Base-by-base conservation (phyloP, 2,113 vertebrate genomes). In the Climacteris rufus region DNA sequence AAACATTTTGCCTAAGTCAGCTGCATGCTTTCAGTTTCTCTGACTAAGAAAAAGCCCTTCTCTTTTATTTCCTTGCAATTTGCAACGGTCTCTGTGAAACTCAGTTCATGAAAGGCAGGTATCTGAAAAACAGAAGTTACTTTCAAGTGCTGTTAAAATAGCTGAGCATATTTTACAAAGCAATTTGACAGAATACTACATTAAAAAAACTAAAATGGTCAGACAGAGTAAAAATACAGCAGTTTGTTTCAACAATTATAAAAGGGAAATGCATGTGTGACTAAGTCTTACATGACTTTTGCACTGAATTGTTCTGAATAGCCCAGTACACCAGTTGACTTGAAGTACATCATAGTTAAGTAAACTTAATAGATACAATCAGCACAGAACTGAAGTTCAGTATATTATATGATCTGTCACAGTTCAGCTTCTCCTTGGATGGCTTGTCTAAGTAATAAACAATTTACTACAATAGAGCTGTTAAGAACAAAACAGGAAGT, bases 321-420 rank as follows among this genome's bases (percentile, higher is more conserved):
- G 11, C 25, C 54, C 4, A 27, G 35, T 21, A 59, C 15, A 50
- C 3, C 18, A 74, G 22, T 1, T 65, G 22, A 90, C 35, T 50
- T 72, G 18, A 80, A 86, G 28, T 31, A 44, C 6, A 2, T 33
- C 28, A 37, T 2, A 52, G 27, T 71, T 70, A 75, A 78, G 84
- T 17, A 54, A 87, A 91, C 45, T 35, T 57, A 37, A 69, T 10
- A 53, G 37, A 27, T 74, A 91, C 2, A 8, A 81, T 23, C 47
- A 57, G 19, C 27, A 60, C 21, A 60, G 65, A 74, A 63, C 44
- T 40, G 30, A 57, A 13, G 28, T 93, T 63, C 57, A 72, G 30
- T 52, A 16, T 10, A 23, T 1, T 2, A 54, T 4, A 45, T 0
- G 1, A 70, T 37, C 53, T 33, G 15, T 37, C 0, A 0, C 54